A percentile compares a stretch with the other conserved stretches of the same genome.
phyloP scores from a whole-genome alignment of 2,113 vertebrate genomes.

The Prietella phreatophila region DNA sequence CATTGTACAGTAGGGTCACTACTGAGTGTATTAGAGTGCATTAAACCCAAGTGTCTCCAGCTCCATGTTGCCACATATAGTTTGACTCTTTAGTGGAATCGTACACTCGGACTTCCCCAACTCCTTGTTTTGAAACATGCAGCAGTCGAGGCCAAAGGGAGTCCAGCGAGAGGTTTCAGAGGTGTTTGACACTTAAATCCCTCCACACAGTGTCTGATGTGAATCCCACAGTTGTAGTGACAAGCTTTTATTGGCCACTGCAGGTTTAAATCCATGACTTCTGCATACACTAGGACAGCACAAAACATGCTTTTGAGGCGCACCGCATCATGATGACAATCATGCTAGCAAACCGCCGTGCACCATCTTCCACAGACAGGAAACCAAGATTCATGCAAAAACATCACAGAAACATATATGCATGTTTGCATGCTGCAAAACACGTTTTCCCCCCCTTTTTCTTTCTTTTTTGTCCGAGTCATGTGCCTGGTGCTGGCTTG shows the following conservation, averaged over 20 bases:
- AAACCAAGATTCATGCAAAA: slow-evolving; percentile 40
- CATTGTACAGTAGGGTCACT: background rate
- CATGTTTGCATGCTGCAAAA: slow-evolving; percentile 32
- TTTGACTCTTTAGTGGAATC: background rate
- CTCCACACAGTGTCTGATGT: background rate
- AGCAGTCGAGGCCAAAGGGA: background rate
- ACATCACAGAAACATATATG: slow-evolving; percentile 26
- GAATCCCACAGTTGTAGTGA: background rate
- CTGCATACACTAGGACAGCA: background rate
- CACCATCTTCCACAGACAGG: slow-evolving; percentile 28
- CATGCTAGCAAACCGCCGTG: slow-evolving; percentile 30
- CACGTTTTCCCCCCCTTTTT: slow-evolving; percentile 8
- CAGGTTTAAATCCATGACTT: slow-evolving; percentile 2
- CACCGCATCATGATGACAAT: slow-evolving; percentile 15
- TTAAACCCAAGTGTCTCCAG: background rate
- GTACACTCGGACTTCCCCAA: background rate
- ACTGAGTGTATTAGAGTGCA: background rate
- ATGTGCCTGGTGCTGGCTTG: slow-evolving; percentile 6
- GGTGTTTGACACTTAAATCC: background rate
- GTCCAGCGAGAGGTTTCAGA: background rate
- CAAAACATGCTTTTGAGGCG: background rate
- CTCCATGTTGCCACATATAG: background rate
- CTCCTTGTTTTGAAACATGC: slow-evolving; percentile 1
- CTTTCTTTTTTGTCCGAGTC: background rate
- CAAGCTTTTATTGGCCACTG: background rate